These are phyloP conservation scores for Anniella stebbinsi DNA, from an alignment of 2,797 vertebrate species.

Conservation along the genomic window DNA sequence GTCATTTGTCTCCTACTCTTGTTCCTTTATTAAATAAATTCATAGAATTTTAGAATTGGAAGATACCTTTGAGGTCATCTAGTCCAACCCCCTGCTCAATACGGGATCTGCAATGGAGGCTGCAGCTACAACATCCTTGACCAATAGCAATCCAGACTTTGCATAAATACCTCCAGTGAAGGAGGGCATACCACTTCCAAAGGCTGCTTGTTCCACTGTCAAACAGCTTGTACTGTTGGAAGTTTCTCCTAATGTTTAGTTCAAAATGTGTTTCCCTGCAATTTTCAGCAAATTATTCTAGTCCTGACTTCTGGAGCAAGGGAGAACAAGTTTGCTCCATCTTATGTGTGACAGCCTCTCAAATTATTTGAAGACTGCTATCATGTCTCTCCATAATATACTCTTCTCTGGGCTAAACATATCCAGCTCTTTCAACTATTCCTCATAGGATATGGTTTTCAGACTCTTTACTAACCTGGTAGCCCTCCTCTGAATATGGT, in stretches of 20 bases:
- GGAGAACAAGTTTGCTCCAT: too few relatives aligned
- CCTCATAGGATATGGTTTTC: too few relatives aligned
- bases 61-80: neutral
- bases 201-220: neutral
- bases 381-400: neutral
- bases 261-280: neutral
- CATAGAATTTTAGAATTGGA: neutral
- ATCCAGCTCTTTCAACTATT: too few relatives aligned
- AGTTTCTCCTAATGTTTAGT: neutral
- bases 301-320: neutral
- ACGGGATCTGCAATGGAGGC: neutral
- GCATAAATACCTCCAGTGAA: neutral
- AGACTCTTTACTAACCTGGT: too few relatives aligned
- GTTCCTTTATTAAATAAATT: neutral
- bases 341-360: too few relatives aligned
- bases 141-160: neutral
- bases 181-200: neutral
- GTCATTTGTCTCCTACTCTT: neutral
- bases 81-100: neutral
- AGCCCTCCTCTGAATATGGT: too few relatives aligned
- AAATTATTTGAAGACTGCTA: too few relatives aligned
- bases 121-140: neutral
- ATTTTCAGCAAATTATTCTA: neutral
- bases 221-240: neutral
- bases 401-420: neutral